Base-by-base conservation (phyloP, 2,888 invertebrate species). In the Hecatera dysodea region DNA sequence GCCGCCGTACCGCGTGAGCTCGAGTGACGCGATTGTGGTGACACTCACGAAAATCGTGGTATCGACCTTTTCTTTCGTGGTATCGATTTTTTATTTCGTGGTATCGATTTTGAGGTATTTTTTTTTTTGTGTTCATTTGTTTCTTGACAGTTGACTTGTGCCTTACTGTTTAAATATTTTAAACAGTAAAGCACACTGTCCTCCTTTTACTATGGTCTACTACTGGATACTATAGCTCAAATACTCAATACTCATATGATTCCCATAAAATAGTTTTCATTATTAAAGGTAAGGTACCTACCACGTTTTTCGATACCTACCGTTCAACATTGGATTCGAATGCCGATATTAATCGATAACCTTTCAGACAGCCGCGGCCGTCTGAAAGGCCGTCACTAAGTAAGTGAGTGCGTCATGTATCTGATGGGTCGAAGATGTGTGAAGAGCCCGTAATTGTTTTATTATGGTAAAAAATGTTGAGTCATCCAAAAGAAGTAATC, bases 401-500 rank as follows among this genome's bases (percentile, higher is more conserved):
- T 67, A 59, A 78, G 62, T 24, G 74, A 69, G 68, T 83, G 81
- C 85, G 83, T 83, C 83, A 85, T 73, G 59, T 60, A 76, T 56
- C 67, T 81, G 81, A 83, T 83, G 80, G 69, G 46, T 33, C 76
- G 59, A 83, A 80, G 78, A 84, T 88, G 89, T 87, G 88, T 87
- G 87, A 86, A 84, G 84, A 84, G 76, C 72, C 71, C 64, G 83
- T 86, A 87, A 89, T 88, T 88, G 88, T 89, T 89, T 88, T 88
- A 86, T 89, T 89, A 88, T 87, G 87, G 80, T 88, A 88, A 86
- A 85, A 84, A 87, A 80, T 64, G 80, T 75, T 86, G 87, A 86
- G 72, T 86, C 84, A 87, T 68, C 71, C 74, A 19, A 55, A 62
- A 75, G 39, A 67, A 59, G 69, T 73, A 67, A 76, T 79, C 77